A percentile compares a stretch with the other conserved stretches of the same genome.
These are phyloP conservation scores for Alviniconcha strummeri DNA, from an alignment of 2,888 invertebrate species.

Conservation along the genomic window DNA sequence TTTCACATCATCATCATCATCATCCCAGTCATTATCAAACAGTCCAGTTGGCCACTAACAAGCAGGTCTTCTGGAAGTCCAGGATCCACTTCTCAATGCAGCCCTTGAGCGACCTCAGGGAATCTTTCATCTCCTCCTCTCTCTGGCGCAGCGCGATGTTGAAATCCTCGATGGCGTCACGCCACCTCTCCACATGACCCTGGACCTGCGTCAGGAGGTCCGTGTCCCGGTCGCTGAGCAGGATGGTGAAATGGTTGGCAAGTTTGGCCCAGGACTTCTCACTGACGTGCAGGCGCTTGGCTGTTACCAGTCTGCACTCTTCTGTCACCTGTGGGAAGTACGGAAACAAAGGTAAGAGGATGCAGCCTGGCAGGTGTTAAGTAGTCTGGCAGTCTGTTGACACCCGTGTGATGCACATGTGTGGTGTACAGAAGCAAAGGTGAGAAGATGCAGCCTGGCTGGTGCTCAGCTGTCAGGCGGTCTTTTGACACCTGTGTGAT, in stretches of 20 bases:
- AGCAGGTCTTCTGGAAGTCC: slow-evolving; percentile 61
- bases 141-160: slow-evolving; percentile 57
- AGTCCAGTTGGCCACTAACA: slow-evolving; percentile 58
- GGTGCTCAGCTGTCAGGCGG: too few species aligned
- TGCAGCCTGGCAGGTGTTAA: too few species aligned
- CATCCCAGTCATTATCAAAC: too few species aligned
- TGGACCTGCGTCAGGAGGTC: slow-evolving; percentile 65
- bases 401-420: too few species aligned
- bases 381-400: too few species aligned
- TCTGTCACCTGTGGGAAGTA: slow-evolving; percentile 64
- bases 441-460: too few species aligned
- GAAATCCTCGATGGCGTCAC: slow-evolving; percentile 68
- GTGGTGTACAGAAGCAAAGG: too few species aligned
- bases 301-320: slow-evolving; percentile 69
- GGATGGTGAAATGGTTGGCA: slow-evolving; percentile 71
- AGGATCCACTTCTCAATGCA: slow-evolving; percentile 59
- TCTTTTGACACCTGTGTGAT: too few species aligned
- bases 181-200: slow-evolving; percentile 64
- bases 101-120: slow-evolving; percentile 51
- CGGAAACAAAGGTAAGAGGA: too few species aligned
- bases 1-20: too few species aligned
- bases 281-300: slow-evolving; percentile 69
- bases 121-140: slow-evolving; percentile 65
- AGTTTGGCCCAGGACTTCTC: slow-evolving; percentile 73
- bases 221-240: slow-evolving; percentile 72